Evolutionary conservation across 2,797 vertebrate genomes (phyloP).

Genomic region (Anguilla pacifica): DNA sequence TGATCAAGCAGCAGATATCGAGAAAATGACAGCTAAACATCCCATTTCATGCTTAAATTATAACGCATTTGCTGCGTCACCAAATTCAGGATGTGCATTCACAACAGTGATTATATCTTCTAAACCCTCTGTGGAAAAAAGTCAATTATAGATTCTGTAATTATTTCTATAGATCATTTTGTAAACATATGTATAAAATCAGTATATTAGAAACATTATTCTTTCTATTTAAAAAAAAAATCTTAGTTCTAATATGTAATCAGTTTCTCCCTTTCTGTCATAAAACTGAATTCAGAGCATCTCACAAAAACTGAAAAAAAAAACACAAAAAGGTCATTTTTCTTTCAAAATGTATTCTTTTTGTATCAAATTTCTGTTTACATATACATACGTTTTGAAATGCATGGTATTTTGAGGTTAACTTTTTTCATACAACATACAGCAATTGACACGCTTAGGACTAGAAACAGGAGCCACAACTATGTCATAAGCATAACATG

Average conservation of each 20-base stretch:
- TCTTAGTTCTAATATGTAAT: neutral
- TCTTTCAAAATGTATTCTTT: neutral
- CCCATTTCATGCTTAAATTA: no score
- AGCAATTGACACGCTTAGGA: neutral
- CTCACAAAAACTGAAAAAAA: neutral
- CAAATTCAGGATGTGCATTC: no score
- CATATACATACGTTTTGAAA: neutral
- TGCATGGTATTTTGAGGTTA: neutral
- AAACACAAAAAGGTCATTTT: neutral
- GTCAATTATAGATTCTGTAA: neutral
- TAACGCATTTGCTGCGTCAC: no score
- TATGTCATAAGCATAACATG: neutral
- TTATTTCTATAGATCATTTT: neutral
- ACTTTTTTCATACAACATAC: neutral
- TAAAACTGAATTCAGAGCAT: neutral
- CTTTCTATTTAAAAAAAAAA: neutral
- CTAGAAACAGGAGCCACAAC: neutral
- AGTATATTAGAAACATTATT: neutral
- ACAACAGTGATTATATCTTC: no score
- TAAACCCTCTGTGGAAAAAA: neutral
- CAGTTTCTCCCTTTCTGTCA: neutral
- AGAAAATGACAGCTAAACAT: no score
- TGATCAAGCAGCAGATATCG: no score
- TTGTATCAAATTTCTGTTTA: neutral
- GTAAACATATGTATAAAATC: neutral